phyloP scores from a whole-genome alignment of 2,888 invertebrate genomes.

The Thumatha senex region DNA sequence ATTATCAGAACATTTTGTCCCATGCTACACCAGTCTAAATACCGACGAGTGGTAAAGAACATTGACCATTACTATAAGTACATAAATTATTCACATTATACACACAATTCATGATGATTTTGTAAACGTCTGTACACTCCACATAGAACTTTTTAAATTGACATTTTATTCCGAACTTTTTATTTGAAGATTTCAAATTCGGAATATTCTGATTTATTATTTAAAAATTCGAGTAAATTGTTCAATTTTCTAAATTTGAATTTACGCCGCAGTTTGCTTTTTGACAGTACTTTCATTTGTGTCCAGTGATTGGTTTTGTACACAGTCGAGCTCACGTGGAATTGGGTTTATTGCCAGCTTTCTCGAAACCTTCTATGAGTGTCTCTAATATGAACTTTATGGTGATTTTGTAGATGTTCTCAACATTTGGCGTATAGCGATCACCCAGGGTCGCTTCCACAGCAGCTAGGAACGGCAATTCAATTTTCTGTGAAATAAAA shows the following conservation, averaged over 20 bases:
- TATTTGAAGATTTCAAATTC: conserved; percentile 1
- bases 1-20: conserved; percentile 35
- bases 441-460: conserved; percentile 94
- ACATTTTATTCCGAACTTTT: conserved; percentile 26
- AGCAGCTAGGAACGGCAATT: conserved; percentile 93
- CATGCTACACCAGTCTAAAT: conserved; percentile 35
- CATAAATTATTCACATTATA: conserved; percentile 52
- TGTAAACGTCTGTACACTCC: conserved; percentile 39
- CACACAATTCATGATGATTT: conserved; percentile 46
- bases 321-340: conserved; percentile 54
- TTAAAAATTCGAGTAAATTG: conserved; percentile 8
- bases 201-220: conserved; percentile 15
- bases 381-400: conserved; percentile 96
- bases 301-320: conserved; percentile 17
- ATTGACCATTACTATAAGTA: conserved; percentile 34
- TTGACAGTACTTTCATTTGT: conserved; percentile 21
- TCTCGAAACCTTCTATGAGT: conserved; percentile 90
- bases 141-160: conserved; percentile 44
- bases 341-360: conserved; percentile 58
- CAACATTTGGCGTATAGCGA: conserved; percentile 95
- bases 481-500: conserved; percentile 89
- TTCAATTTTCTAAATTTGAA: conserved; percentile 31
- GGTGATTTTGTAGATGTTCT: conserved; percentile 94
- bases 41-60: conserved; percentile 38
- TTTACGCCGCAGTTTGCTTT: conserved; percentile 2